Percentiles rank a stretch among this genome's conserved stretches.
These are phyloP conservation scores for Rhynchotus rufescens DNA, from an alignment of 2,797 vertebrate species.

Conservation along the genomic window DNA sequence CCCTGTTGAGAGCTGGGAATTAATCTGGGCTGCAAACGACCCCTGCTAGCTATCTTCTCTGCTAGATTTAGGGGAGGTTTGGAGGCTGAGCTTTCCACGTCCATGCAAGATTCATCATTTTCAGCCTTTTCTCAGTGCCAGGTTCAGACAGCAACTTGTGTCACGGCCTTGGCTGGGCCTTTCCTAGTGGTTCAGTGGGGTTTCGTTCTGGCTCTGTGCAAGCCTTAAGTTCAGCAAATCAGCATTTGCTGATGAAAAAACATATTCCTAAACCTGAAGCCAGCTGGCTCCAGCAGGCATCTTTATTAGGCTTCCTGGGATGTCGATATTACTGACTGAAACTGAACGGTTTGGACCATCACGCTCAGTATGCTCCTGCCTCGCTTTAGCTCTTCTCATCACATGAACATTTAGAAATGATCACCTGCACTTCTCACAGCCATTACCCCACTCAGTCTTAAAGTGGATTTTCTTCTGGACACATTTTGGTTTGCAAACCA, in stretches of 20 bases:
- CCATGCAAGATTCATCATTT: not conserved
- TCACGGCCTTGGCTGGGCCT: rapidly evolving
- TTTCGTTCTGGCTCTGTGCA: not conserved
- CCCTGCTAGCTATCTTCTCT: not conserved
- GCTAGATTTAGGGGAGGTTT: too few relatives aligned
- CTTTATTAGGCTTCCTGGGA: not conserved
- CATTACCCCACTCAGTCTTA: not conserved
- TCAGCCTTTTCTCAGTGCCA: not conserved
- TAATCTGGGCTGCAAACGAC: not conserved
- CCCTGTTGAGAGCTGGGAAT: not conserved
- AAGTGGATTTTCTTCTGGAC: not conserved
- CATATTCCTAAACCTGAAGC: not conserved
- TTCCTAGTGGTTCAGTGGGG: not conserved
- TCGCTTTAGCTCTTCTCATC: not conserved
- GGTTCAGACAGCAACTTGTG: not conserved
- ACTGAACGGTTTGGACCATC: not conserved
- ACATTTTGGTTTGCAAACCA: not conserved
- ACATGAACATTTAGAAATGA: not conserved
- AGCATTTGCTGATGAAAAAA: not conserved
- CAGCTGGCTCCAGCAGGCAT: not conserved
- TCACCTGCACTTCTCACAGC: not conserved
- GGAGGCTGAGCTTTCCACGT: not conserved
- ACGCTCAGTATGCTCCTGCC: not conserved
- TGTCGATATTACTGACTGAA: rapidly evolving
- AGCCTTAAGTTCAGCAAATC: not conserved